Base-by-base conservation (phyloP, 2,113 vertebrate species). In the Festucalex cinctus region DNA sequence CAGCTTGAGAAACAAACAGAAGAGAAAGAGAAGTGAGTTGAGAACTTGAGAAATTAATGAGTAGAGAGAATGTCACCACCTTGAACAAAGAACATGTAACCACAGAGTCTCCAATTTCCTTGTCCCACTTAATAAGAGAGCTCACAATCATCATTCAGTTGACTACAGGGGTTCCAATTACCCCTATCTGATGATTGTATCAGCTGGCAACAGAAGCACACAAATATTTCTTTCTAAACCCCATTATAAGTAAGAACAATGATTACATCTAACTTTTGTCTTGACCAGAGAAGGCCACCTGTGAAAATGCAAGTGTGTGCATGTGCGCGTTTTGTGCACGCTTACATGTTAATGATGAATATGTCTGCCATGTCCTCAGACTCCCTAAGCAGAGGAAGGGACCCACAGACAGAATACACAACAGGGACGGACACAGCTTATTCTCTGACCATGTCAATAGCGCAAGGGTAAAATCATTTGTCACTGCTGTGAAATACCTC, bases 131-230 rank as follows among this genome's bases (percentile, higher is more conserved):
- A 93, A 94, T 93, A 95, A 93, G 92, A 94, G 92, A 93, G 71
- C 73, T 92, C 93, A 93, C 92, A 93, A 94, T 95, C 94, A 95
- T 93, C 92, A 92, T 93, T 94, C 94, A 93, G 92, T 94, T 94
- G 73, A 81, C 76, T 36, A 73, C 79, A 77, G 77, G 92, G 91
- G 93, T 94, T 94, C 94, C 94, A 96, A 95, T 97, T 95, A 96
- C 94, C 93, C 94, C 92, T 84, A 93, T 92, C 92, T 93, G 90
- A 94, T 94, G 94, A 95, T 93, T 92, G 92, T 93, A 95, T 95
- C 94, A 93, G 91, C 83, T 88, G 93, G 91, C 90, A 92, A 92
- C 89, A 91, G 88, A 94, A 92, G 86, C 91, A 88, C 93, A 91
- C 91, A 93, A 93, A 94, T 94, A 93, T 94, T 95, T 95, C 93